These are phyloP conservation scores for Hoplias malabaricus DNA, from an alignment of 2,113 vertebrate genomes.

Conservation along the genomic window DNA sequence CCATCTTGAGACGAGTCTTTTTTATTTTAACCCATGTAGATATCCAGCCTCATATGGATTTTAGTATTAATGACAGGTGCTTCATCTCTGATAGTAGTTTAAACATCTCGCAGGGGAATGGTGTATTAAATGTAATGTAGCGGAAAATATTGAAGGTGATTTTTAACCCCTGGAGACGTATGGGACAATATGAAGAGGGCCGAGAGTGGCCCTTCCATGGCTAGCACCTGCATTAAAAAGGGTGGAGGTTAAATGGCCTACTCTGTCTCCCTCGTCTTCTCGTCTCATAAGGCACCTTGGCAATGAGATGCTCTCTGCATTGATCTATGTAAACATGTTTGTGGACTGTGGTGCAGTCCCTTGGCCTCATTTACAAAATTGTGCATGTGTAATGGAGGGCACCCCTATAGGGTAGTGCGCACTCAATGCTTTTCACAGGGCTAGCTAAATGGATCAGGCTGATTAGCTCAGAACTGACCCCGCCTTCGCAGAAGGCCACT, in stretches of 20 bases:
- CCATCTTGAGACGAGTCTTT: slow-evolving; percentile 15
- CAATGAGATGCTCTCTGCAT: background rate
- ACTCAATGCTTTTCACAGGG: slow-evolving; percentile 55
- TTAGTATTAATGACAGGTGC: slow-evolving; percentile 44
- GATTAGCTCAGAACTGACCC: slow-evolving; percentile 66
- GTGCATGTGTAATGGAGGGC: slow-evolving; percentile 37
- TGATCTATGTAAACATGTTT: slow-evolving; percentile 34
- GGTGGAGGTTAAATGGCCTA: slow-evolving; percentile 45
- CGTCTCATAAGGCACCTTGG: slow-evolving; percentile 34
- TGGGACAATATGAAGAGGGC: slow-evolving; percentile 33
- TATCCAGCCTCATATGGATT: slow-evolving; percentile 34
- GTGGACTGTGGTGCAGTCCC: slow-evolving; percentile 36
- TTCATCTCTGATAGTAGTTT: slow-evolving; percentile 50
- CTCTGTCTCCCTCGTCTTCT: slow-evolving; percentile 18
- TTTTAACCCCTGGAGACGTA: slow-evolving; percentile 41
- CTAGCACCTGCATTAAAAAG: slow-evolving; percentile 11
- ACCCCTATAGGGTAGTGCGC: slow-evolving; percentile 6
- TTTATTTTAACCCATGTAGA: slow-evolving; percentile 40
- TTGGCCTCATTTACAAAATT: slow-evolving; percentile 52
- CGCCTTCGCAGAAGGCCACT: slow-evolving; percentile 51
- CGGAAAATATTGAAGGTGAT: slow-evolving; percentile 43
- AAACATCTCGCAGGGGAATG: slow-evolving; percentile 22
- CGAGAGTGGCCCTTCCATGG: slow-evolving; percentile 26
- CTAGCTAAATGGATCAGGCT: slow-evolving; percentile 60
- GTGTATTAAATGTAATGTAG: slow-evolving; percentile 42